Evolutionary conservation across 1,140 invertebrate species (phyloP), one percentile per base, ranked within the genome.

Genomic region (Proctacanthus coquilletti): DNA sequence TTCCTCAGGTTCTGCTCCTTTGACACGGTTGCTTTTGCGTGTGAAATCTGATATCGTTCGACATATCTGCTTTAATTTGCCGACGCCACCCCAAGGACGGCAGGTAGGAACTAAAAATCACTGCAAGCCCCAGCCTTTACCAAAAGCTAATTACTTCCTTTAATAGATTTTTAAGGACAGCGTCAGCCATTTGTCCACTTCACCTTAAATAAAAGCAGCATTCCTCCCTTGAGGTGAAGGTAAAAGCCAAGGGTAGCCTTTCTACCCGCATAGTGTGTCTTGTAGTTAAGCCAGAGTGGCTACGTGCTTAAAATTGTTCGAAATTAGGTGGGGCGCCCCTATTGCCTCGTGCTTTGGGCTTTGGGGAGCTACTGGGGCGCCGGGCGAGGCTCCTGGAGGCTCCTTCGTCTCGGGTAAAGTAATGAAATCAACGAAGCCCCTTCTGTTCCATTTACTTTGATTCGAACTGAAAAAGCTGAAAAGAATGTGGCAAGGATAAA

Each of bases 401-500:
- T n/a, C n/a, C n/a, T n/a, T n/a, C n/a, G n/a, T n/a, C n/a, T n/a
- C n/a, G n/a, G n/a, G n/a, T n/a, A 13, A 27, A 27, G 23, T 27
- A 27, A 27, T 27, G 23, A 27, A 27, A 27, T 27, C 23, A 27
- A 27, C 13, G 23, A 27, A 27, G 23, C 23, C 23, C 23, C 23
- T 27, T 27, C 23, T 27, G 23, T 27, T 27, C 23, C 23, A 27
- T 27, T 27, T 27, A 27, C 23, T 27, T 13, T 27, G 23, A 27
- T 27, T 27, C 23, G 23, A 27, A 27, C 13, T 27, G 23, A 27
- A 27, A 27, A 27, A 27, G 13, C 13, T 13, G 8, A 27, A 27
- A 27, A 27, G 23, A 27, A 27, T 27, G 23, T 27, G 23, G 23
- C 23, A 27, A 27, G 23, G 23, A 27, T 27, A 27, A 27, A 27